Percentiles rank a stretch among this genome's conserved stretches.
Evolutionary conservation across 37 sponge, comb jelly and placozoan genomes (phyloP).

Genomic region (Chondrilla cf. caribensis): DNA sequence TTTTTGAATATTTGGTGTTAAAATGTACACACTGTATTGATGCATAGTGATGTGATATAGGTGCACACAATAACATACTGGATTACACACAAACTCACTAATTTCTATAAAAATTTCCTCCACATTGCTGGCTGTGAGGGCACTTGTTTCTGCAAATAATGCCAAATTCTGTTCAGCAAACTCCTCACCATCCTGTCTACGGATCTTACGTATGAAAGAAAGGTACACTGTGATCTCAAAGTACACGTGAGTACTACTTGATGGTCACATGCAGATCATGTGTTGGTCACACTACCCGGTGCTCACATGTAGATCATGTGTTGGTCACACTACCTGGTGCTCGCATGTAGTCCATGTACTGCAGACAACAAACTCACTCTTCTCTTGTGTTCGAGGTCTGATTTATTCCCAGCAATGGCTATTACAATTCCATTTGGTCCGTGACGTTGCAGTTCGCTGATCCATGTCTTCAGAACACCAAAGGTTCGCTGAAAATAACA

Average conservation of each 20-base stretch:
- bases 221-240: too few species aligned
- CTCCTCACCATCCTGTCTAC: constrained; percentile 43
- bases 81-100: constrained; percentile 50
- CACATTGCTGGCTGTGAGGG: constrained; percentile 71
- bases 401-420: constrained; percentile 91
- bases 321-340: too few species aligned
- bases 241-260: too few species aligned
- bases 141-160: constrained; percentile 84
- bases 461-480: constrained; percentile 75
- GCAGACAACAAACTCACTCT: constrained; percentile 53
- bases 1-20: too few species aligned
- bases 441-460: constrained; percentile 70
- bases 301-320: too few species aligned
- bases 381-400: constrained; percentile 80
- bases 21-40: too few species aligned
- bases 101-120: constrained; percentile 74
- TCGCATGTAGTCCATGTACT: too few species aligned
- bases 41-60: too few species aligned
- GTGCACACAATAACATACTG: too few species aligned
- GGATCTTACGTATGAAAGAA: constrained; percentile 29
- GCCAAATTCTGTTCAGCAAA: constrained; percentile 63
- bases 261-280: too few species aligned
- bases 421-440: constrained; percentile 84
- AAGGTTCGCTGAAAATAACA: constrained; percentile 33
- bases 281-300: too few species aligned